phyloP scores from a whole-genome alignment of 1,140 invertebrate genomes.

The Mercenaria mercenaria region DNA sequence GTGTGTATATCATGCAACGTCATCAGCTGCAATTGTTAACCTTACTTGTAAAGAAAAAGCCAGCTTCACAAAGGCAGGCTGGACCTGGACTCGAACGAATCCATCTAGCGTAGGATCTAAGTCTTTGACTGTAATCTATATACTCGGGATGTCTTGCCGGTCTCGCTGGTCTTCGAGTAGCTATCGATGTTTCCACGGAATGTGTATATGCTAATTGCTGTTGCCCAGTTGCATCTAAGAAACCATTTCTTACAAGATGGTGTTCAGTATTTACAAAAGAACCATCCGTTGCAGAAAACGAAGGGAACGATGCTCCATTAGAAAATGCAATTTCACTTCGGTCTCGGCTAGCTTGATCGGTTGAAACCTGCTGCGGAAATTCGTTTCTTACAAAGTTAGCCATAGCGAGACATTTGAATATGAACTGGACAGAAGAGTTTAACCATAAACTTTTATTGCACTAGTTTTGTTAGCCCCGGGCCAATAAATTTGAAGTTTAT shows the following conservation, averaged over 20 bases:
- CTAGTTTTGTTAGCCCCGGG: background rate
- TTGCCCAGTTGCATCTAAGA: too few species aligned
- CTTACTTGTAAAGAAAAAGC: slow-evolving; percentile 15
- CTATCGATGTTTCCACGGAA: background rate
- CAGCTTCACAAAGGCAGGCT: background rate
- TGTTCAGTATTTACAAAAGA: background rate
- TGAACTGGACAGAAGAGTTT: background rate
- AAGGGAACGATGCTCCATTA: background rate
- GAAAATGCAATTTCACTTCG: background rate
- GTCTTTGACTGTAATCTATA: background rate
- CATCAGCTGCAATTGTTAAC: too few species aligned
- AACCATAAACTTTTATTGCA: background rate
- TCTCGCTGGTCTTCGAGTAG: background rate
- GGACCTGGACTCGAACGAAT: background rate
- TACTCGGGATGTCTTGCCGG: background rate
- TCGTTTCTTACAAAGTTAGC: background rate
- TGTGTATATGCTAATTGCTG: background rate
- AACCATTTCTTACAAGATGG: background rate
- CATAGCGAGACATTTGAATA: background rate
- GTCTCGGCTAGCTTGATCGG: background rate
- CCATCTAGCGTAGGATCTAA: background rate
- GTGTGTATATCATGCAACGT: too few species aligned
- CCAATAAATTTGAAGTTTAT: background rate
- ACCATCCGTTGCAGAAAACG: background rate
- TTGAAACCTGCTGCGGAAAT: background rate